Conservation (phyloP, 2,888 invertebrate species). For the Ptilodon capucinus region DNA sequence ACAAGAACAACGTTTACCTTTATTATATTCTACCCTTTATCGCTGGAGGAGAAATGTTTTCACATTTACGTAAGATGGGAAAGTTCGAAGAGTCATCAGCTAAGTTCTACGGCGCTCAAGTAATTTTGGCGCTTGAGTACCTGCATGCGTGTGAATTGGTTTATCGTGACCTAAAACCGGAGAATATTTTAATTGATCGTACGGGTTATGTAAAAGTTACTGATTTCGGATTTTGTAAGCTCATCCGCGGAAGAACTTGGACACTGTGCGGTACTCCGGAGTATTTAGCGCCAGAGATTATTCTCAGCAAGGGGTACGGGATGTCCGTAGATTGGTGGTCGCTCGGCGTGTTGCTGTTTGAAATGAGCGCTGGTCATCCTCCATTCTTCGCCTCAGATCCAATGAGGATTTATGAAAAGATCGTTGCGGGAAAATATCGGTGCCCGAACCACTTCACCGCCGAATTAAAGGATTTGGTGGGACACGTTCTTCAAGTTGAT, state of each 20-base stretch:
- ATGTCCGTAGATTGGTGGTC: constrained; percentile 98
- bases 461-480: constrained; percentile 90
- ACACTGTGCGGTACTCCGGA: constrained; percentile 98
- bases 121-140: constrained; percentile 94
- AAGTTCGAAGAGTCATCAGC: constrained; percentile 89
- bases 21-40: constrained; percentile 92
- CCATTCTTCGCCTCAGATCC: constrained; percentile 97
- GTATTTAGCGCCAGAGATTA: constrained; percentile 97
- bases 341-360: constrained; percentile 92
- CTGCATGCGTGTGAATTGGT: constrained; percentile 93
- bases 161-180: constrained; percentile 96
- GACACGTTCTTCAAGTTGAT: constrained; percentile 87
- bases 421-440: constrained; percentile 93
- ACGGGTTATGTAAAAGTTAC: constrained; percentile 92
- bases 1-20: constrained; percentile 93
- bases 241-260: constrained; percentile 89
- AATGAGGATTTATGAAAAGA: constrained; percentile 97
- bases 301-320: constrained; percentile 95
- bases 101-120: constrained; percentile 95
- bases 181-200: constrained; percentile 92
- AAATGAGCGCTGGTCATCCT: constrained; percentile 95
- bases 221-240: constrained; percentile 97
- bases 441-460: constrained; percentile 91
- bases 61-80: constrained; percentile 85
- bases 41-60: constrained; percentile 94